Base-by-base conservation (phyloP, 2,888 invertebrate genomes). In the Leucophenga montana region DNA sequence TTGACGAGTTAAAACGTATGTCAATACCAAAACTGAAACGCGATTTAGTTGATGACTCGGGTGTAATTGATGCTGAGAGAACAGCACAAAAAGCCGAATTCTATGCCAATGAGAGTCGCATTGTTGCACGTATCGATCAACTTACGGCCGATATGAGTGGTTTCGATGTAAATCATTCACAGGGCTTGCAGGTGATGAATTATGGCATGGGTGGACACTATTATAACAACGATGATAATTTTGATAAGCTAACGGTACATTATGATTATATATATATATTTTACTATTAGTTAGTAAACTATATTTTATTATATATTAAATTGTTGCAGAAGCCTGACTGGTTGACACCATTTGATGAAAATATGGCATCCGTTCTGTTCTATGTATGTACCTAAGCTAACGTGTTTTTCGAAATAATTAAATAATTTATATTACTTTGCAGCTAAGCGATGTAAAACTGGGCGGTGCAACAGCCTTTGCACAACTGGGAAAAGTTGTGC, bases 381-480 rank as follows among this genome's bases (percentile, higher is more conserved):
- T 50, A 50, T 50, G 50, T 50, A 50, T 11, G 18, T 16, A 16
- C 5, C 13, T n/a, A n/a, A 4, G 4, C 6, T 5, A 3, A 39
- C 4, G 1, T 11, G 11, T 11, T 5, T 39, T 1, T 48, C 11
- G 16, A 48, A 4, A 39, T 39, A 3, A 27, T 39, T 1, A 39
- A 39, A 16, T n/a, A 6, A 14, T 8, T 16, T 50, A 11, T 18
- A 8, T n/a, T 83, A 14, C 22, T 33, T 54, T 88, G 71, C 80
- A 97, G 97, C 95, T 98, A 95, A 95, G 94, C 71, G 96, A 97
- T 85, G 98, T 98, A n/a, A 93, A 94, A 50, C 96, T 95, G 87
- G 98, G 98, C 1, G 98, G 98, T 27, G 97, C 96, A 3, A 98
- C 98, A 0, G 98, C 97, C 22, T 98, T 98, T 89, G 96, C 97